phyloP scores from a whole-genome alignment of 2,113 vertebrate species.

The Sinocyclocheilus maitianheensis region DNA sequence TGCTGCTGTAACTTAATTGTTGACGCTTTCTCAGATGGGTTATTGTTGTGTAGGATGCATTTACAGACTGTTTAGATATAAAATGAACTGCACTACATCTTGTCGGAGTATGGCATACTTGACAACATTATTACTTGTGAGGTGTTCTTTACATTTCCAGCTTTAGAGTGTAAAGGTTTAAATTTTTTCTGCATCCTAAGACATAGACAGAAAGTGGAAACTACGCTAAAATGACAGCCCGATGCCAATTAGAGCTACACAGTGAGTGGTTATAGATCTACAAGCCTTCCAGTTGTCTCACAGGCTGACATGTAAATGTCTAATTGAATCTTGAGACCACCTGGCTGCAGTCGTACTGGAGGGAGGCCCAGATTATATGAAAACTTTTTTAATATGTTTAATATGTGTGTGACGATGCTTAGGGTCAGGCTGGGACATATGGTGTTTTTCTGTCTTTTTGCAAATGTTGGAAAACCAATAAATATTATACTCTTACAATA shows the following conservation, averaged over 20 bases:
- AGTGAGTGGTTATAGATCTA: background rate
- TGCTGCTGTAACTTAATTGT: slow-evolving; percentile 35
- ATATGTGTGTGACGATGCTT: slow-evolving; percentile 5
- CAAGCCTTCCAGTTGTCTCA: background rate
- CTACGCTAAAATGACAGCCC: background rate
- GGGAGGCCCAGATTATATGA: background rate
- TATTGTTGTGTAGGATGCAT: slow-evolving; percentile 14
- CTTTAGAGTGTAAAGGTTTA: background rate
- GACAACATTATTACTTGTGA: background rate
- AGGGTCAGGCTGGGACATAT: background rate
- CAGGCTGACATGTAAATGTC: slow-evolving; percentile 37
- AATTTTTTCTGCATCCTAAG: background rate
- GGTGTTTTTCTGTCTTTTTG: slow-evolving; percentile 15
- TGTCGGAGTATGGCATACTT: background rate
- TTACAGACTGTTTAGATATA: background rate
- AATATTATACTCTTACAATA: background rate
- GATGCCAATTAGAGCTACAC: background rate
- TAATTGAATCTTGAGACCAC: slow-evolving; percentile 37
- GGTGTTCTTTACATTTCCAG: background rate
- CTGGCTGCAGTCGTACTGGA: background rate
- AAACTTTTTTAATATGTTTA: slow-evolving; percentile 17
- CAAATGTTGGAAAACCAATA: background rate
- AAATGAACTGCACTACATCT: background rate
- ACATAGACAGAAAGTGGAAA: background rate
- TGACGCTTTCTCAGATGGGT: background rate